phyloP scores from a whole-genome alignment of 2,113 vertebrate genomes.

The Sorex araneus region DNA sequence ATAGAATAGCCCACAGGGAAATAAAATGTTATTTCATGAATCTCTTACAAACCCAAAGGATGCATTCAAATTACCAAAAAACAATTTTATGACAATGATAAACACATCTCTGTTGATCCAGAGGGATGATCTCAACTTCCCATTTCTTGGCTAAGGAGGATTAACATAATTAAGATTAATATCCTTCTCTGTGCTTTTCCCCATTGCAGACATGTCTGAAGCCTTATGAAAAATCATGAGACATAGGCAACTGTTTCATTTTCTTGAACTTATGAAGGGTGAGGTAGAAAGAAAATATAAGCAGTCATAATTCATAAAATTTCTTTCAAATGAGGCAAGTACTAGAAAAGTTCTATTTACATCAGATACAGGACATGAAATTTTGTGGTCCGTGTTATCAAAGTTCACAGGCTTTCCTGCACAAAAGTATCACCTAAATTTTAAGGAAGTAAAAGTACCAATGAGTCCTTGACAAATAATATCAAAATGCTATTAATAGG shows the following conservation, averaged over 20 bases:
- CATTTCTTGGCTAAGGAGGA: slow-evolving; percentile 75
- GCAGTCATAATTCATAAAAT: slow-evolving; percentile 62
- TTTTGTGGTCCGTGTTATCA: neutral
- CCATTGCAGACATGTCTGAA: slow-evolving; percentile 69
- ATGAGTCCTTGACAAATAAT: neutral
- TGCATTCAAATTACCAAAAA: slow-evolving; percentile 71
- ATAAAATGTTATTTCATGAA: slow-evolving; percentile 65
- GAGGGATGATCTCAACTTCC: slow-evolving; percentile 76
- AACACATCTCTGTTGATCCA: slow-evolving; percentile 75
- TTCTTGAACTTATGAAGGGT: slow-evolving; percentile 56
- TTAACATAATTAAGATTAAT: slow-evolving; percentile 81
- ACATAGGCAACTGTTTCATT: slow-evolving; percentile 19
- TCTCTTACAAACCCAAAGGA: slow-evolving; percentile 69
- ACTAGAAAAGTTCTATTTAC: neutral
- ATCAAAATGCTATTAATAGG: neutral
- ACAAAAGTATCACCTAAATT: slow-evolving; percentile 26
- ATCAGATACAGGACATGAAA: neutral
- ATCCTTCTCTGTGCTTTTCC: slow-evolving; percentile 41
- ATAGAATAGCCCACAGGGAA: slow-evolving; percentile 55
- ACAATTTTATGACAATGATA: slow-evolving; percentile 76
- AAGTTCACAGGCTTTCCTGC: neutral
- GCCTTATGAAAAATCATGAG: slow-evolving; percentile 74
- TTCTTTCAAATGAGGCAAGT: slow-evolving; percentile 30
- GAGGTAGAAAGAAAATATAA: slow-evolving; percentile 52
- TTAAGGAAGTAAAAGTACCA: neutral